Conservation (phyloP, 2,797 vertebrate species). For the Cyprinodon diabolis region DNA sequence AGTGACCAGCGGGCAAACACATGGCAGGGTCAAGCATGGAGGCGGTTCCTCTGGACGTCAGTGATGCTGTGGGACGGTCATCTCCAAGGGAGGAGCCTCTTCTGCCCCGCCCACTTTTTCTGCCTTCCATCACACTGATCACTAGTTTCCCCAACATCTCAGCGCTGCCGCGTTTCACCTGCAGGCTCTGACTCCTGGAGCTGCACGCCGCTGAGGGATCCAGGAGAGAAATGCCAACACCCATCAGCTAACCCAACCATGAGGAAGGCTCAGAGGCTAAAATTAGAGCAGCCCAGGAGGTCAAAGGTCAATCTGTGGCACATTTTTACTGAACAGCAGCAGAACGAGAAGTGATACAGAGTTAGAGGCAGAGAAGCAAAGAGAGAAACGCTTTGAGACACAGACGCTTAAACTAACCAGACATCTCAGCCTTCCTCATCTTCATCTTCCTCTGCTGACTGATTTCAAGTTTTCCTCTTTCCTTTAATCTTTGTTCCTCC, state of each 20-base stretch:
- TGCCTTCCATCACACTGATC: background rate
- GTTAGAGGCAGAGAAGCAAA: background rate
- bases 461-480: background rate
- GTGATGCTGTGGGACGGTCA: no score
- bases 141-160: background rate
- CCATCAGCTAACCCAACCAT: background rate
- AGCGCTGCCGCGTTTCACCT: slow-evolving; percentile 10
- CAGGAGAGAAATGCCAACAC: background rate
- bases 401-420: background rate
- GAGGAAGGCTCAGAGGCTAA: background rate
- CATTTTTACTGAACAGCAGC: background rate
- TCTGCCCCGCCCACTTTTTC: background rate
- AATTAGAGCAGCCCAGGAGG: background rate
- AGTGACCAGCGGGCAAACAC: slow-evolving; percentile 51
- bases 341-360: background rate
- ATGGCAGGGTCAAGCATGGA: slow-evolving; percentile 21
- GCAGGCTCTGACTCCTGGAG: background rate
- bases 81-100: no score
- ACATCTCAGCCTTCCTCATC: background rate
- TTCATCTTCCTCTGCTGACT: background rate
- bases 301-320: background rate
- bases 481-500: no score
- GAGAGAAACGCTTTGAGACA: background rate
- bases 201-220: background rate
- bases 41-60: no score